phyloP scores from a whole-genome alignment of 35 echinoderm and acorn worm genomes.

The Stichopus chloronotus region DNA sequence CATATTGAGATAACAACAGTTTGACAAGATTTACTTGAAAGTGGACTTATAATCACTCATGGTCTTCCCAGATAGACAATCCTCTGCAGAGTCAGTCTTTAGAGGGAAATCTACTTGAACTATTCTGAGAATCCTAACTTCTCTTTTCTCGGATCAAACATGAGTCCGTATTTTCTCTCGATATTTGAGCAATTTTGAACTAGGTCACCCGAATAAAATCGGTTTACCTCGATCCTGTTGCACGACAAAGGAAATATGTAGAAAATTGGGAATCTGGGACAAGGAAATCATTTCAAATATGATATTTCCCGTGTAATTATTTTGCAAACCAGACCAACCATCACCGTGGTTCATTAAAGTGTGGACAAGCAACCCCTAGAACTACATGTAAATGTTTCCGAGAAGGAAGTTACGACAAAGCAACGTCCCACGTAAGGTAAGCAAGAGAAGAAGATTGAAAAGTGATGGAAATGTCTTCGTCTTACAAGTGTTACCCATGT shows the following conservation, averaged over 20 bases:
- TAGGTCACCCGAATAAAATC: not conserved
- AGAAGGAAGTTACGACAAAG: no score
- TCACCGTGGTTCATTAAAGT: not conserved
- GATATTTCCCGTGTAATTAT: not conserved
- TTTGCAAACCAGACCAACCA: not conserved
- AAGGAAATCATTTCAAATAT: not conserved
- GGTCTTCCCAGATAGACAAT: not conserved
- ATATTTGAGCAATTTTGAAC: not conserved
- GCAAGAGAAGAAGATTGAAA: no score
- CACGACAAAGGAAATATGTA: not conserved
- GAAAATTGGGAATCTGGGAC: not conserved
- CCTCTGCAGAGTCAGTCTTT: not conserved
- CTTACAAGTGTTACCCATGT: no score
- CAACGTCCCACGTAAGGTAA: no score
- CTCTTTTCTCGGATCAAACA: not conserved
- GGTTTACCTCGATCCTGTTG: not conserved
- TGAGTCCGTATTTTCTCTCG: not conserved
- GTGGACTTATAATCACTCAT: no score
- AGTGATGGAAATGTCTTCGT: no score
- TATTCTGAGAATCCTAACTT: not conserved
- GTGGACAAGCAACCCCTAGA: not conserved
- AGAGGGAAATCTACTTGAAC: not conserved
- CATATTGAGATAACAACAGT: no score
- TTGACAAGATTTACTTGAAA: no score
- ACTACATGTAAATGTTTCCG: not conserved